Percentiles rank a stretch among this genome's conserved stretches.
Evolutionary conservation across 2,113 vertebrate genomes (phyloP).

Genomic region (Stegastes partitus): DNA sequence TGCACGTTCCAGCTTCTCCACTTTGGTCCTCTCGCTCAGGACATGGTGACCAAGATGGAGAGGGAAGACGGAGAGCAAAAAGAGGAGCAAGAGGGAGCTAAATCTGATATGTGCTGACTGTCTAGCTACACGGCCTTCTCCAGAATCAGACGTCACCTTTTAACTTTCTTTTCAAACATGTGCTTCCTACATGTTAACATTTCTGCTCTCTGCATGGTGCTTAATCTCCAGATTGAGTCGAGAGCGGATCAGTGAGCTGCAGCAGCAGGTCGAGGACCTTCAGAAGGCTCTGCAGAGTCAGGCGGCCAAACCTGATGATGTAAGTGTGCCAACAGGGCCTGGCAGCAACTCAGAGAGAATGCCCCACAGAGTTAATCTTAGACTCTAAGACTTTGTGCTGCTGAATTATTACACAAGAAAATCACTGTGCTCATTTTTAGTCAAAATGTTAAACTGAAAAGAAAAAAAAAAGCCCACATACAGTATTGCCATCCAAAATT

Average conservation of each 20-base stretch:
- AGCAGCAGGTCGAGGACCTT: slow-evolving; percentile 95
- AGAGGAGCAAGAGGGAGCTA: too few species aligned
- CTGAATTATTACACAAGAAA: not conserved
- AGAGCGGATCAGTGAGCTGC: slow-evolving; percentile 89
- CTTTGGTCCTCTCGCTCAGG: too few species aligned
- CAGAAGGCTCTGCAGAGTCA: slow-evolving; percentile 95
- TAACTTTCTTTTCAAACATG: not conserved
- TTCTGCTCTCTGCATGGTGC: not conserved
- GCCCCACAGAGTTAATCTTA: slow-evolving; percentile 1
- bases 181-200: not conserved
- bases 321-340: slow-evolving; percentile 77
- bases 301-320: slow-evolving; percentile 91
- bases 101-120: too few species aligned
- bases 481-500: not conserved
- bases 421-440: not conserved
- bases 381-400: not conserved
- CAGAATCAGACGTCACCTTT: too few species aligned
- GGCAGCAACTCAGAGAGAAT: not conserved
- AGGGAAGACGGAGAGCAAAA: too few species aligned
- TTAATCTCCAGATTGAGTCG: slow-evolving; percentile 85
- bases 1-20: too few species aligned
- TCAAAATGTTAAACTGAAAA: slow-evolving; percentile 4
- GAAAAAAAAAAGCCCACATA: not conserved
- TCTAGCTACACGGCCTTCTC: too few species aligned
- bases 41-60: too few species aligned